Conservation (phyloP, 2,797 vertebrate species). For the Australoheros facetus region DNA sequence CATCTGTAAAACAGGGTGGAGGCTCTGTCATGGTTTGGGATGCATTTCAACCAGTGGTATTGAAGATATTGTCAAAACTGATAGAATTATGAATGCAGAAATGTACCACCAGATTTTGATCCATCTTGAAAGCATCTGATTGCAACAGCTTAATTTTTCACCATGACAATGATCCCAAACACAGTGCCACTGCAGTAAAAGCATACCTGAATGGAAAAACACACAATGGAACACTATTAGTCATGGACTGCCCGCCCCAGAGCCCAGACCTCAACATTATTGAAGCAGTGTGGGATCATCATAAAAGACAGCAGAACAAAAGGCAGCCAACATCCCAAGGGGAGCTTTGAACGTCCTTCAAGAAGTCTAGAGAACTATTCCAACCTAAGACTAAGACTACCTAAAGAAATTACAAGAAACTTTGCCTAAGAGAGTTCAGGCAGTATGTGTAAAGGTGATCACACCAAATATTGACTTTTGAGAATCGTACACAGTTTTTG, state of each 20-base stretch:
- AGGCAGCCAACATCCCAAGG: background rate
- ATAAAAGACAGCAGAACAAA: background rate
- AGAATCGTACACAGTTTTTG: background rate
- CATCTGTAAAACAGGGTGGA: background rate
- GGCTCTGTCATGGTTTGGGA: background rate
- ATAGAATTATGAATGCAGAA: background rate
- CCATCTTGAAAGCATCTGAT: background rate
- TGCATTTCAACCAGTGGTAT: background rate
- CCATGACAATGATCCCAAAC: background rate
- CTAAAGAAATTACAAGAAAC: background rate
- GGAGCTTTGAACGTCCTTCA: background rate
- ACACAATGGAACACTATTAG: background rate
- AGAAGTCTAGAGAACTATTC: background rate
- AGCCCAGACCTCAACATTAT: background rate
- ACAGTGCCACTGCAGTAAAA: background rate
- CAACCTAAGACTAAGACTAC: no score
- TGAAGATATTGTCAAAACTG: background rate
- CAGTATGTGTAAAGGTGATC: background rate
- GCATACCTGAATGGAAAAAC: background rate
- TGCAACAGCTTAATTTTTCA: no score
- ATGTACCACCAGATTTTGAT: background rate
- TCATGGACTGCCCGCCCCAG: background rate
- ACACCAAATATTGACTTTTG: background rate
- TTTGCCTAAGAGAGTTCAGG: background rate
- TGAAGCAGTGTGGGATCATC: background rate